These are phyloP conservation scores for Entomobrya multifasciata DNA, from an alignment of 2,888 invertebrate genomes.

Conservation along the genomic window DNA sequence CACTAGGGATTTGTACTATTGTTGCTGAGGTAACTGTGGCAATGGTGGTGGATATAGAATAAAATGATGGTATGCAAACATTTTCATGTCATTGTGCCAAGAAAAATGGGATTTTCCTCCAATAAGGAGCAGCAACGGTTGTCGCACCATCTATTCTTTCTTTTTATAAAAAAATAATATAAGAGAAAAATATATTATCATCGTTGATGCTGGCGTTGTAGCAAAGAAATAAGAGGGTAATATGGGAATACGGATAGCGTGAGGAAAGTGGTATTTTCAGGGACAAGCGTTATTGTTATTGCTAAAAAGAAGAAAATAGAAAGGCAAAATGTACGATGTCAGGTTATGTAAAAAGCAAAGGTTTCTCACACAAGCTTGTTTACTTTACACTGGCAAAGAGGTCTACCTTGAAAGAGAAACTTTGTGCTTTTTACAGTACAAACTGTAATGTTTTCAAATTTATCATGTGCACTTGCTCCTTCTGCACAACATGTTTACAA, in stretches of 20 bases:
- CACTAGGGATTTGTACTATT: not conserved
- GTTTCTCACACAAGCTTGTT: not conserved
- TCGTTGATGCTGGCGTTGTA: not conserved
- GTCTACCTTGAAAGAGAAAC: not conserved
- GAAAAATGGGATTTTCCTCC: not conserved
- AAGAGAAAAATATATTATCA: slow-evolving; percentile 4
- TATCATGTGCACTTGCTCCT: too few relatives aligned
- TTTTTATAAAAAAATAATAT: not conserved
- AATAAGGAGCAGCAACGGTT: not conserved
- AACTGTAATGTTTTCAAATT: too few relatives aligned
- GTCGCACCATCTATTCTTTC: slow-evolving; percentile 8
- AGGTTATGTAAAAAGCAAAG: not conserved
- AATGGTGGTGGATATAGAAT: not conserved
- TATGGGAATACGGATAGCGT: not conserved
- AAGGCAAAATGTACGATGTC: not conserved
- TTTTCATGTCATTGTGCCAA: not conserved
- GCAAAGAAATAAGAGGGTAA: slow-evolving; percentile 19
- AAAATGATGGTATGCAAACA: slow-evolving; percentile 44
- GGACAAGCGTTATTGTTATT: slow-evolving; percentile 47
- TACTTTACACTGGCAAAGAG: slow-evolving; percentile 20
- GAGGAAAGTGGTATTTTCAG: slow-evolving; percentile 51
- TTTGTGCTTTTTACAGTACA: too few relatives aligned
- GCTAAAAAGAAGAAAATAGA: slow-evolving; percentile 14
- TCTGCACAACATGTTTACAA: too few relatives aligned
- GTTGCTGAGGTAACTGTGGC: too few relatives aligned